A percentile compares a stretch with the other conserved stretches of the same genome.
Evolutionary conservation across 1,140 invertebrate genomes (phyloP).

Genomic region (Drosophila watanabei): DNA sequence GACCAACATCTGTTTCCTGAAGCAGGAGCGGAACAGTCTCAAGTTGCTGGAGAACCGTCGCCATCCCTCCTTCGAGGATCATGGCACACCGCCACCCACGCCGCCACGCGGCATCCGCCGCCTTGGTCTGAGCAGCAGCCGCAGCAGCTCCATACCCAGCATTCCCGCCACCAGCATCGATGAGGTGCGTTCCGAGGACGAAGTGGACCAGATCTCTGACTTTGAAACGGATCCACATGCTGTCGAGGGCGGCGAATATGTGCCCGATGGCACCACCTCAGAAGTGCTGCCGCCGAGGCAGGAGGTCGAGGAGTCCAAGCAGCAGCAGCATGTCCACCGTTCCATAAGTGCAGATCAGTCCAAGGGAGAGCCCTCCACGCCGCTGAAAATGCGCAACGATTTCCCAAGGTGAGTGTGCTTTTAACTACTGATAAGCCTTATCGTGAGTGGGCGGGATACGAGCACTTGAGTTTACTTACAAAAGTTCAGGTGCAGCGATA

Average conservation of each 20-base stretch:
- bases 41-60: constrained; percentile 69
- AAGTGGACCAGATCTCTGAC: constrained; percentile 78
- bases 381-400: constrained; percentile 46
- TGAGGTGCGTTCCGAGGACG: constrained; percentile 81
- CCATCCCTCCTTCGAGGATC: constrained; percentile 48
- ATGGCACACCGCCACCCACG: constrained; percentile 35
- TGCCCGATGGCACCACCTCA: constrained; percentile 46
- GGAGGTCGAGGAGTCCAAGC: neutral
- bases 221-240: constrained; percentile 58
- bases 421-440: constrained; percentile 18
- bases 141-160: constrained; percentile 48
- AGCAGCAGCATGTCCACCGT: constrained; percentile 53
- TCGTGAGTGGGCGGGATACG: neutral
- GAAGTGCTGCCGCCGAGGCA: constrained; percentile 42
- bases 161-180: constrained; percentile 64
- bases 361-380: neutral
- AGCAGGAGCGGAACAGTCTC: constrained; percentile 59
- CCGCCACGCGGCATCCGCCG: constrained; percentile 52
- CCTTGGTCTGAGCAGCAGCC: constrained; percentile 26
- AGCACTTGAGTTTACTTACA: neutral
- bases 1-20: constrained; percentile 37
- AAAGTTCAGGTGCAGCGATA: constrained; percentile 17
- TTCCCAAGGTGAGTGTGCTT: constrained; percentile 71
- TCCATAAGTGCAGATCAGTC: constrained; percentile 66
- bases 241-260: constrained; percentile 21